Evolutionary conservation across 2,888 invertebrate genomes (phyloP), one percentile per base, ranked within the genome.

Genomic region (Dromius quadrimaculatus): DNA sequence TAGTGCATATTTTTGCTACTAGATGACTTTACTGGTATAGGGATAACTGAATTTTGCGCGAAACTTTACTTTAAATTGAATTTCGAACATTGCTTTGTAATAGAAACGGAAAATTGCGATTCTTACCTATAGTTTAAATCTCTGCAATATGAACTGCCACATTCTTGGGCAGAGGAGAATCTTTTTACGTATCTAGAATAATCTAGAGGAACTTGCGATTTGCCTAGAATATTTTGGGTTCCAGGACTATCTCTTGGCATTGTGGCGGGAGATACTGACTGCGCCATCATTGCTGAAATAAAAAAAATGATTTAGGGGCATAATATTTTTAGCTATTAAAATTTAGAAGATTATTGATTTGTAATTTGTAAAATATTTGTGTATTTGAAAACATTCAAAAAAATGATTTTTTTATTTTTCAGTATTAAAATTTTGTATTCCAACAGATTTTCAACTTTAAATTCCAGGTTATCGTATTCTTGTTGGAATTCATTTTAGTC

Each of bases 181-280:
- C 94, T 90, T 82, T 93, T 91, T 72, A 95, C 93, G 83, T 95
- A 95, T 84, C 94, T 90, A 43, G 93, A 93, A 84, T 95, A 95
- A 84, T 95, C 95, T 75, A 92, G 85, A 77, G 91, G 87, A n/a
- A 88, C 87, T 75, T 89, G 87, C 69, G 88, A 81, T 74, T 87
- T 87, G 76, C 85, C 86, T 78, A 88, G 83, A 71, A 87, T 80
- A 19, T 85, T 83, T 72, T 84, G 84, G 69, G 83, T 82, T 54
- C 83, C 80, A 61, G 83, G 81, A 76, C 78, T 78, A 73, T 81
- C 80, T 73, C 81, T 62, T 68, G 76, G 77, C 69, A 81, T 80
- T 61, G 81, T 78, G 28, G 79, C 81, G 45, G 82, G 82, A 8
- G 82, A 81, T 80, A 86, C 81, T 62, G 85, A 84, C 77, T 86